phyloP scores from a whole-genome alignment of 2,113 vertebrate genomes.

The Nesogale talazaci region DNA sequence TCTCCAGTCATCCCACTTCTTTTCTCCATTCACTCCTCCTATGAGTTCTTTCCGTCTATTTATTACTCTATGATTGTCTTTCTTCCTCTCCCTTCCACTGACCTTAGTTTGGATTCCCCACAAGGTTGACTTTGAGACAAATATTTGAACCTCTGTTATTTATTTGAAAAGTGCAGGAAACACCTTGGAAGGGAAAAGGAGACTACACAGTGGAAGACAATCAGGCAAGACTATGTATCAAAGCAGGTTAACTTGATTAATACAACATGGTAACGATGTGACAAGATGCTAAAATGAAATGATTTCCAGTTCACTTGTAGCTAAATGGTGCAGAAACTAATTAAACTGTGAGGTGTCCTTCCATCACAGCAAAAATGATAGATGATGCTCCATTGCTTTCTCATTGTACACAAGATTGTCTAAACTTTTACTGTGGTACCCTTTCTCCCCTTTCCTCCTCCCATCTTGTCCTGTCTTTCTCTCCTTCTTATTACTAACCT shows the following conservation, averaged over 20 bases:
- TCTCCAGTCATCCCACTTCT: neutral
- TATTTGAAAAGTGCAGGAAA: no score
- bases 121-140: neutral
- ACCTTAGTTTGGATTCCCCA: neutral
- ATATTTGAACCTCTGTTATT: neutral
- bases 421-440: neutral
- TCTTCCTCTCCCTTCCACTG: neutral
- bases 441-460: no score
- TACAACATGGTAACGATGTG: neutral
- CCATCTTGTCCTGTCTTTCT: neutral
- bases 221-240: no score
- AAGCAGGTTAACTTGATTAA: neutral
- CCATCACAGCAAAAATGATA: neutral
- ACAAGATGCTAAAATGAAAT: neutral
- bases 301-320: neutral
- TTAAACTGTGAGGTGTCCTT: neutral
- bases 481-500: neutral
- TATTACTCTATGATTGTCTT: neutral
- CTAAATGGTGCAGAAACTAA: neutral
- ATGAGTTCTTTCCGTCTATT: neutral
- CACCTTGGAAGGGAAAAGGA: no score
- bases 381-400: neutral
- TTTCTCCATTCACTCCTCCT: neutral
- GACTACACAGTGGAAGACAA: no score
- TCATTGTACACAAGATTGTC: neutral